Evolutionary conservation across 2,797 vertebrate species (phyloP).

Genomic region (Helarctos malayanus): DNA sequence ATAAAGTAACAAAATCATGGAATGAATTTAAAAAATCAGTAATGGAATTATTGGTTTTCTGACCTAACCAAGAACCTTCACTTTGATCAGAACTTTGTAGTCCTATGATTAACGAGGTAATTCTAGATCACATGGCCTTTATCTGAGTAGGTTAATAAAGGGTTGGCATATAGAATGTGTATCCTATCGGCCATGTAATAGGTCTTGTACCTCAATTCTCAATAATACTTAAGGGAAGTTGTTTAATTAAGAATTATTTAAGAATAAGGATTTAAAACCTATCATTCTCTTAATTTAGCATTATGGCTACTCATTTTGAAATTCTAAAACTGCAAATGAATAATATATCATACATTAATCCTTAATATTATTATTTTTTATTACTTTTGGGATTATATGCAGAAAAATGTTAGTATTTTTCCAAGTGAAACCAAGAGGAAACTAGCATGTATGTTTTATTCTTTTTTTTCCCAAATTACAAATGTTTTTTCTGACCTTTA

Average conservation of each 20-base stretch:
- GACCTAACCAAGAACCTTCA: not conserved
- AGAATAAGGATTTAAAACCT: conserved; percentile 10
- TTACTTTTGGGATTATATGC: conserved; percentile 33
- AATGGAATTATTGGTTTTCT: conserved; percentile 47
- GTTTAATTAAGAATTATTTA: not conserved
- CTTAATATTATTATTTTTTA: conserved; percentile 45
- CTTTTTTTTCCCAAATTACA: conserved; percentile 60
- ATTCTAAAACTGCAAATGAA: conserved; percentile 43
- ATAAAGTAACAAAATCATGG: not conserved
- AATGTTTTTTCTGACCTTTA: conserved; percentile 88
- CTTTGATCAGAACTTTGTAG: not conserved
- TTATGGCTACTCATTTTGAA: not conserved
- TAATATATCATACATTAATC: not conserved
- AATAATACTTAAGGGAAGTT: conserved; percentile 7
- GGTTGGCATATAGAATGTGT: not conserved
- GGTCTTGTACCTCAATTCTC: not conserved
- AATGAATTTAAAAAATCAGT: not conserved
- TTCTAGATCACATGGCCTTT: not conserved
- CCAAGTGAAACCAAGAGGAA: not conserved
- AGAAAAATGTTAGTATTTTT: conserved; percentile 56
- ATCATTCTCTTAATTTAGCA: not conserved
- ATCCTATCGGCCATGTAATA: not conserved
- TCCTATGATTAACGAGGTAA: not conserved
- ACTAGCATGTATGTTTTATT: conserved; percentile 66
- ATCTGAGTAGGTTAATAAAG: not conserved